A percentile compares a stretch with the other conserved stretches of the same genome.
phyloP scores from a whole-genome alignment of 35 echinoderm and acorn worm genomes.

The Lytechinus variegatus region DNA sequence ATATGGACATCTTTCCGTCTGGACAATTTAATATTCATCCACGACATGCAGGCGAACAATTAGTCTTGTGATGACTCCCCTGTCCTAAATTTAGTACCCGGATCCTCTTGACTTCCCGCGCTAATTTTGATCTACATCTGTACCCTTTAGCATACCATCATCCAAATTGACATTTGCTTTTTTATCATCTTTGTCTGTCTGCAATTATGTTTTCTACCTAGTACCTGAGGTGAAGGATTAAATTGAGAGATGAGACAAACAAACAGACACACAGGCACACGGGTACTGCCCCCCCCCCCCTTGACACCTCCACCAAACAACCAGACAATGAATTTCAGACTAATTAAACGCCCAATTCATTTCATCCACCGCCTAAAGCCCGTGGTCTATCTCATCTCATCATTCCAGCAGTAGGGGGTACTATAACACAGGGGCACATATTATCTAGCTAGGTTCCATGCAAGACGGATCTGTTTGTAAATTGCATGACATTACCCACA shows the following conservation, averaged over 20 bases:
- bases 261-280: too few species aligned
- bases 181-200: constrained; percentile 4
- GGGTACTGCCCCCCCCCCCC: too few species aligned
- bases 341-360: too few species aligned
- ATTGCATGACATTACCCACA: neutral
- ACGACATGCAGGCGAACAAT: neutral
- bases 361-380: too few species aligned
- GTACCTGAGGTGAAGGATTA: neutral
- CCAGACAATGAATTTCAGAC: too few species aligned
- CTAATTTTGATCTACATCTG: constrained; percentile 3
- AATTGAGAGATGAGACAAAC: neutral
- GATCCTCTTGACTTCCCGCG: neutral
- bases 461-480: neutral
- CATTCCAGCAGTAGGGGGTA: neutral
- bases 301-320: too few species aligned
- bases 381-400: neutral
- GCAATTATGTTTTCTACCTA: neutral
- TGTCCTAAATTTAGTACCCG: constrained; percentile 1
- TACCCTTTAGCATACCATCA: neutral
- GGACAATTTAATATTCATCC: neutral
- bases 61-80: neutral
- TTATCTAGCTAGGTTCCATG: neutral
- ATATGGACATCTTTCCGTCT: neutral
- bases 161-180: neutral
- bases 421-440: neutral